Evolutionary conservation across 2,113 vertebrate species (phyloP), one percentile per base, ranked within the genome.

Genomic region (Pteronura brasiliensis): DNA sequence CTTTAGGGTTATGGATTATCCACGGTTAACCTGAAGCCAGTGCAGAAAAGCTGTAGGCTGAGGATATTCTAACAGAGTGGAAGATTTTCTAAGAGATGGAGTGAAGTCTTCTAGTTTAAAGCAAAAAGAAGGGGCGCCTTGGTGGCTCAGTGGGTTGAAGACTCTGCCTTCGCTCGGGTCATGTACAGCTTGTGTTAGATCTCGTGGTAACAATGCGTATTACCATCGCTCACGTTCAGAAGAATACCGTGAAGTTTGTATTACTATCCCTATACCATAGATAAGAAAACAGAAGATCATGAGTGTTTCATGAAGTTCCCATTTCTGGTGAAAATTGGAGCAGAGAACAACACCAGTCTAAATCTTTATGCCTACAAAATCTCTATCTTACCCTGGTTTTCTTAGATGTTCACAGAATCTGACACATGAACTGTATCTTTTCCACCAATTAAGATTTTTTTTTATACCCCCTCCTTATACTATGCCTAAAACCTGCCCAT

Each of bases 181-280:
- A 44, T 44, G 44, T 7, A 14, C 21, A 52, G 80, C 80, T 89
- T 27, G n/a, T 65, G 42, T 72, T 47, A 44, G 7, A 69, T 59
- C 4, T 49, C 34, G 2, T 8, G 23, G 36, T 21, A n/a, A 55
- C 1, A 11, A 20, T 29, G 2, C 20, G 2, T 6, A 10, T 10
- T n/a, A 9, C 36, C 47, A 65, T 11, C 31, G 25, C 21, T 29
- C 49, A 55, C 20, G 13, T 18, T 93, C 49, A 89, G 49, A 87
- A 82, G 42, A 76, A 44, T 29, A 61, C 65, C 47, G 80, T 18
- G 20, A 47, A 55, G 7, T 25, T 7, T 59, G 4, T 79, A 17
- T 47, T n/a, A 27, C n/a, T 39, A 20, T 67, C 44, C 10, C 44
- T n/a, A 47, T 12, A 27, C 34, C 13, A 25, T 0, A 61, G 31